A percentile compares a stretch with the other conserved stretches of the same genome.
Evolutionary conservation across 1,140 invertebrate species (phyloP).

Genomic region (Archivesica marissinica): DNA sequence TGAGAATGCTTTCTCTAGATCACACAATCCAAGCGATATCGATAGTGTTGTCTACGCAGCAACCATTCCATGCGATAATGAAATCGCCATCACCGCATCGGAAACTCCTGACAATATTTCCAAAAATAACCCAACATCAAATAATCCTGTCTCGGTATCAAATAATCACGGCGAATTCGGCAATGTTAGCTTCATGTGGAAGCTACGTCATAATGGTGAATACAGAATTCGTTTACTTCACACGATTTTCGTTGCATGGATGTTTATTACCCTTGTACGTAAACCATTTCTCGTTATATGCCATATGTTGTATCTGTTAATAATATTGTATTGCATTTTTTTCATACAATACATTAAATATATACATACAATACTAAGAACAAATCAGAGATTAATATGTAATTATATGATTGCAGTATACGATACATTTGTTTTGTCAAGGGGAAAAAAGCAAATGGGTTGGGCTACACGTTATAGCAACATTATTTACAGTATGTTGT

Average conservation of each 20-base stretch:
- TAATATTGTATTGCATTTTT: background rate
- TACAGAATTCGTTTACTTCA: slow-evolving; percentile 43
- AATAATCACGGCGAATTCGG: background rate
- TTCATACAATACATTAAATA: background rate
- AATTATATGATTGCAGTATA: background rate
- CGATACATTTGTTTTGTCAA: background rate
- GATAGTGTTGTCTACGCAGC: no score
- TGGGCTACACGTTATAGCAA: no score
- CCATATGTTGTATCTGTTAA: background rate
- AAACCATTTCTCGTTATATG: background rate
- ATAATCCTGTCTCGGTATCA: no score
- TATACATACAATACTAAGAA: background rate
- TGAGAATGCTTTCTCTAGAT: no score
- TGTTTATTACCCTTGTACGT: slow-evolving; percentile 50
- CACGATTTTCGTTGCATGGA: slow-evolving; percentile 27
- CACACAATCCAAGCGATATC: no score
- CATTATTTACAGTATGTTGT: no score
- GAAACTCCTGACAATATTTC: no score
- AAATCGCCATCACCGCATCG: no score
- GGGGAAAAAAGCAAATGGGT: background rate
- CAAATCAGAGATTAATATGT: background rate
- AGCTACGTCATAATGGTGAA: background rate
- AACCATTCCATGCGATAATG: no score
- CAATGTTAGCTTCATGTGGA: background rate
- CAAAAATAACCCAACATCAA: no score